Conservation (phyloP, 2,797 vertebrate genomes). For the Tarsius wallacei region DNA sequence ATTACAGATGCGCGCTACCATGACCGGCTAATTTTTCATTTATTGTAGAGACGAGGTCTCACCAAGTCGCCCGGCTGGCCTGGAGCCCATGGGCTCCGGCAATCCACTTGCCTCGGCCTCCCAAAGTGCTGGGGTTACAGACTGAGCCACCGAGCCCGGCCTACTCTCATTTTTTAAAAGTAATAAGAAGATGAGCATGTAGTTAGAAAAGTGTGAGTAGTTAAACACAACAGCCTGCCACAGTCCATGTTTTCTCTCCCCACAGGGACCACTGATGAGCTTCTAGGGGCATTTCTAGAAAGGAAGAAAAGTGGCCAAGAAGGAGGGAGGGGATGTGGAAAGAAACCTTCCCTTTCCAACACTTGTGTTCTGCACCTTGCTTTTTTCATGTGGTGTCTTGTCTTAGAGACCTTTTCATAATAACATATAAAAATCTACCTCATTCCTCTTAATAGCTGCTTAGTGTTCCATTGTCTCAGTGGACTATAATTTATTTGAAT, state of each 20-base stretch:
- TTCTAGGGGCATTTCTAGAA: background rate
- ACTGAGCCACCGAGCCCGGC: too few relatives aligned
- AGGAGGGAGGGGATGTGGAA: fast-evolving
- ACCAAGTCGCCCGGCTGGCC: too few relatives aligned
- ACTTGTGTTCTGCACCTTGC: background rate
- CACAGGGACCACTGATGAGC: background rate
- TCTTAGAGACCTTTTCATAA: constrained; percentile 23
- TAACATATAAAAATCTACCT: constrained; percentile 72
- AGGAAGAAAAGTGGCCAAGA: background rate
- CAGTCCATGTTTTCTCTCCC: background rate
- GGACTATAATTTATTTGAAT: constrained; percentile 16
- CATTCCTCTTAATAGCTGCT: constrained; percentile 46
- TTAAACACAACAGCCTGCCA: background rate
- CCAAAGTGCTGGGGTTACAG: too few relatives aligned
- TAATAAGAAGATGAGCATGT: background rate
- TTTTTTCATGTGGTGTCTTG: background rate
- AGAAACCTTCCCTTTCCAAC: background rate
- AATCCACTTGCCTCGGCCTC: too few relatives aligned
- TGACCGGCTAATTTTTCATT: too few relatives aligned
- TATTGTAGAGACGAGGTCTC: too few relatives aligned
- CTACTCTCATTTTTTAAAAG: too few relatives aligned
- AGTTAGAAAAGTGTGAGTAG: background rate
- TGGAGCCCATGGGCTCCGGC: too few relatives aligned
- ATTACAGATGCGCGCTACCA: too few relatives aligned
- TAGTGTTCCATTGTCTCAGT: background rate